Percentiles rank a stretch among this genome's conserved stretches.
These are phyloP conservation scores for Ptychobarbus kaznakovi DNA, from an alignment of 2,797 vertebrate genomes.

Conservation along the genomic window DNA sequence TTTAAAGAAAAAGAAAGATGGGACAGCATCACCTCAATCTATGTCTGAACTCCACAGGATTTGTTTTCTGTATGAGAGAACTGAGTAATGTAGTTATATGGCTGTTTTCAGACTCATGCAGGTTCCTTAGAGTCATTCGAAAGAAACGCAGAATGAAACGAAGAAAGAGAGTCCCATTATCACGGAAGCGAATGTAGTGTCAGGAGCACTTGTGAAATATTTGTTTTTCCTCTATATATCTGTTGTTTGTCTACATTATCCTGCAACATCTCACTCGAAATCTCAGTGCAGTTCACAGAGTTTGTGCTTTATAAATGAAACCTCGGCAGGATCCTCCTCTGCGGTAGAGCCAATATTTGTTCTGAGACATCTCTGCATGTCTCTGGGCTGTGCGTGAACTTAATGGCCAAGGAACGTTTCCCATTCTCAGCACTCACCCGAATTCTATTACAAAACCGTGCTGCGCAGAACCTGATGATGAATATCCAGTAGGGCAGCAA, in stretches of 20 bases:
- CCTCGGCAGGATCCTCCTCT: background rate
- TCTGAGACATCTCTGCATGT: conserved; percentile 6
- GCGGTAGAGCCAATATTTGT: conserved; percentile 17
- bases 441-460: background rate
- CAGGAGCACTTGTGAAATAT: conserved; percentile 5
- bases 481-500: background rate
- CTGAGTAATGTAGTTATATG: background rate
- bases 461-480: background rate
- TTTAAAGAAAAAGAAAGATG: background rate
- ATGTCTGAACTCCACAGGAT: background rate
- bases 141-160: background rate
- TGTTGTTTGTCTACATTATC: conserved; percentile 31
- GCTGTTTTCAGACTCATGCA: conserved; percentile 18
- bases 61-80: background rate
- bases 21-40: background rate
- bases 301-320: conserved; percentile 25
- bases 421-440: background rate
- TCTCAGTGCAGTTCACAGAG: conserved; percentile 19
- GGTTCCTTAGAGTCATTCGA: background rate
- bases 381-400: conserved; percentile 2
- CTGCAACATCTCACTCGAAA: conserved; percentile 24
- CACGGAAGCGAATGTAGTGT: background rate
- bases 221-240: conserved; percentile 1
- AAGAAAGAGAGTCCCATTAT: background rate
- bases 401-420: conserved; percentile 7